These are phyloP conservation scores for Leucophora obtusa DNA, from an alignment of 2,888 invertebrate genomes.

Conservation along the genomic window DNA sequence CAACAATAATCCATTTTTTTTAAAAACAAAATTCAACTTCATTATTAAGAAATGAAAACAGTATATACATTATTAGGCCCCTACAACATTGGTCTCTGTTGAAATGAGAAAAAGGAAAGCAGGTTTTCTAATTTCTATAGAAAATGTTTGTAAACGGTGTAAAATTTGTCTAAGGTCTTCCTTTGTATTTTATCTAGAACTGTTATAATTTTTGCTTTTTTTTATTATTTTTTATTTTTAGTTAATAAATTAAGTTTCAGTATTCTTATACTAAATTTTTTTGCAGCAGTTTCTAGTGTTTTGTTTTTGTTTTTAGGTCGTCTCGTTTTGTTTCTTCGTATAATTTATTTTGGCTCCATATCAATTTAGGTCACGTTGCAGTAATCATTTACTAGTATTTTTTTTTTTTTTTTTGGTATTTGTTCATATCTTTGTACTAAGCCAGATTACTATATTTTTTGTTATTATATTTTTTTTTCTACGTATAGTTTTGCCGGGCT, in stretches of 20 bases:
- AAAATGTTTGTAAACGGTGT: too few relatives aligned
- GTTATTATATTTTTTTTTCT: background rate
- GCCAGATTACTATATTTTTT: background rate
- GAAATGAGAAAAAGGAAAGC: too few relatives aligned
- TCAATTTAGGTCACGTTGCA: conserved; percentile 63
- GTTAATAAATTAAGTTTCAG: background rate
- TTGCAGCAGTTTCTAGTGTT: conserved; percentile 16
- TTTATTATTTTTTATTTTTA: background rate
- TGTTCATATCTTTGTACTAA: conserved; percentile 3
- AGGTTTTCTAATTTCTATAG: too few relatives aligned
- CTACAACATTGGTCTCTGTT: too few relatives aligned
- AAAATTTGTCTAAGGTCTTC: too few relatives aligned
- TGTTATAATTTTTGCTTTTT: too few relatives aligned
- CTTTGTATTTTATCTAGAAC: too few relatives aligned
- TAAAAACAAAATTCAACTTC: too few relatives aligned
- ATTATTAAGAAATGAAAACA: too few relatives aligned
- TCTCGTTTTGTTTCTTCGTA: conserved; percentile 57
- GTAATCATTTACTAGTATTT: conserved; percentile 23
- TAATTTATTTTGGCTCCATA: conserved; percentile 59
- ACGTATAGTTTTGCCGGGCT: background rate
- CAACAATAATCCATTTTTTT: too few relatives aligned
- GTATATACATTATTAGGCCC: too few relatives aligned
- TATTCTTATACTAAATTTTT: background rate
- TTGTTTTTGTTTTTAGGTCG: conserved; percentile 47
- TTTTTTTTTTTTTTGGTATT: background rate